Evolutionary conservation across 2,797 vertebrate genomes (phyloP).

Genomic region (Eidolon dupreanum): DNA sequence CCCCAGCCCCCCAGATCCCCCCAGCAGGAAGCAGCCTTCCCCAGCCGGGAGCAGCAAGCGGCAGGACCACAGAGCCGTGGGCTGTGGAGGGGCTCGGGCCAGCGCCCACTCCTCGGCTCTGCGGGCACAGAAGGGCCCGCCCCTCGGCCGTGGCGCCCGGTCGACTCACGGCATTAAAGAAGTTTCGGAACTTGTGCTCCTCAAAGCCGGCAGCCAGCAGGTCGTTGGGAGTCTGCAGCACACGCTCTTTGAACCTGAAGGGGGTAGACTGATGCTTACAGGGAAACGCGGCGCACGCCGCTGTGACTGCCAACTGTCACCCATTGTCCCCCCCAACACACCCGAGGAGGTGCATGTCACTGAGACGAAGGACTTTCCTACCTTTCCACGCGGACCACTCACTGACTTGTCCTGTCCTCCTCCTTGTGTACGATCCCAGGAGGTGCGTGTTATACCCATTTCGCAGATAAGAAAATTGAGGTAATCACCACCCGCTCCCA

Average conservation of each 20-base stretch:
- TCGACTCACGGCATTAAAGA: conserved; percentile 83
- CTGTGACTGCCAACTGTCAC: background rate
- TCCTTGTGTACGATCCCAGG: too few relatives aligned
- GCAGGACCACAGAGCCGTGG: background rate
- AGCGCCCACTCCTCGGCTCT: background rate
- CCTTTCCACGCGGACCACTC: background rate
- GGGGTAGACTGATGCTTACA: background rate
- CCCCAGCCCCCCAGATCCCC: background rate
- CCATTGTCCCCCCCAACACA: background rate
- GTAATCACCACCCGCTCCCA: background rate
- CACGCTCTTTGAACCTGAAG: conserved; percentile 79
- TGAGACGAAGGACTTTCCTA: too few relatives aligned
- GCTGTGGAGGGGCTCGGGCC: background rate
- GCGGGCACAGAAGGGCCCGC: background rate
- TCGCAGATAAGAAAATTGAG: background rate
- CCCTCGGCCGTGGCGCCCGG: rapidly evolving
- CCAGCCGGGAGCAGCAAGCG: background rate
- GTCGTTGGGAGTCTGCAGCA: conserved; percentile 82
- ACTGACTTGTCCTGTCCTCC: background rate
- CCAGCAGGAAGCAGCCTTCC: background rate
- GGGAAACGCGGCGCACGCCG: background rate
- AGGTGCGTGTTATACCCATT: background rate
- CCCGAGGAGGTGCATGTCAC: background rate
- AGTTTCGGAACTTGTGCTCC: conserved; percentile 82
- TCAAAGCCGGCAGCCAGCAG: conserved; percentile 85